Evolutionary conservation across 2,888 invertebrate genomes (phyloP).

Genomic region (Drosophila longiperda): DNA sequence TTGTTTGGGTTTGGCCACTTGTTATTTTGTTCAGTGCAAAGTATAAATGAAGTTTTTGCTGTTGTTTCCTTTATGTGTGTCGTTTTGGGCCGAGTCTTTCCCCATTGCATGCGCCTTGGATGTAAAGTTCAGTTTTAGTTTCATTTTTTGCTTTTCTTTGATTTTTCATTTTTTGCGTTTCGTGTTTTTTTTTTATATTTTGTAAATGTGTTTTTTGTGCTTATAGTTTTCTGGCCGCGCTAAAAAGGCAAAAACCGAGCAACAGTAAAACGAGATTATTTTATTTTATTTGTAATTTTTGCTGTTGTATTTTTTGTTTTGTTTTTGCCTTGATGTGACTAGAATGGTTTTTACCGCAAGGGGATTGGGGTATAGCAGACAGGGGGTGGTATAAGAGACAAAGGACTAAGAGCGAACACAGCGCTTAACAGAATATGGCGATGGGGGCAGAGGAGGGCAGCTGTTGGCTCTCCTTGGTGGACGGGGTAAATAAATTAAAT

Average conservation of each 20-base stretch:
- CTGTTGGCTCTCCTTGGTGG: conserved; percentile 18
- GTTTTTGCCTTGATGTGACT: conserved; percentile 35
- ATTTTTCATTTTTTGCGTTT: conserved; percentile 16
- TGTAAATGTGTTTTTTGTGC: conserved; percentile 37
- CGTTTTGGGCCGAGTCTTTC: conserved; percentile 11
- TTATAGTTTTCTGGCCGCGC: conserved; percentile 72
- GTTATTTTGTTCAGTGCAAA: conserved; percentile 67
- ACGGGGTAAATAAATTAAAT: conserved; percentile 74
- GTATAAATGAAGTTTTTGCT: conserved; percentile 76
- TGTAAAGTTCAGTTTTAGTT: conserved; percentile 59
- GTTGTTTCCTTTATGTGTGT: conserved; percentile 40
- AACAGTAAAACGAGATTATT: conserved; percentile 71
- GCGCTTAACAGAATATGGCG: background rate
- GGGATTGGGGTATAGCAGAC: background rate
- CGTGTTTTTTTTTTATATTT: conserved; percentile 18
- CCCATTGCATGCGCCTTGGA: conserved; percentile 49
- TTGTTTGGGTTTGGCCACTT: conserved; percentile 47
- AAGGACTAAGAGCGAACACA: conserved; percentile 34
- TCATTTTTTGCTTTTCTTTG: conserved; percentile 34
- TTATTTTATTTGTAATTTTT: conserved; percentile 29
- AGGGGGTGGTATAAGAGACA: background rate
- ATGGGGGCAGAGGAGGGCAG: conserved; percentile 8
- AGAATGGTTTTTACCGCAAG: conserved; percentile 23
- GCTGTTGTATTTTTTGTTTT: conserved; percentile 12
- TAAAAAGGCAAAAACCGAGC: conserved; percentile 71